Evolutionary conservation across 2,888 invertebrate species (phyloP).

Genomic region (Philereme transversata): DNA sequence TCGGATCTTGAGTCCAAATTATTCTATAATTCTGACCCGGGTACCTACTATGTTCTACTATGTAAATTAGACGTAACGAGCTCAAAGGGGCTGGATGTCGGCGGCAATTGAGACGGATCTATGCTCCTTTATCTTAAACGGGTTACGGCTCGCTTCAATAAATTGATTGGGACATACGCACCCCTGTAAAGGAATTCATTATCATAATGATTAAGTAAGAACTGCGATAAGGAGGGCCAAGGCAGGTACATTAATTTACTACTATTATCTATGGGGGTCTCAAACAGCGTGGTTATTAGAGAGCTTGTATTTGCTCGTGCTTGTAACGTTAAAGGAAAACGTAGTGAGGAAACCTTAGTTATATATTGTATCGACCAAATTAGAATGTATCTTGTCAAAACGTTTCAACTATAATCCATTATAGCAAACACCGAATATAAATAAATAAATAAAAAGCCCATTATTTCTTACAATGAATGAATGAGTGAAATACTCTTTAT

Average conservation of each 20-base stretch:
- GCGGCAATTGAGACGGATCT: slow-evolving; percentile 31
- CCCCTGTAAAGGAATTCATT: slow-evolving; percentile 24
- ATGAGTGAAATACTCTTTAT: no score
- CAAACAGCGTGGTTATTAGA: no score
- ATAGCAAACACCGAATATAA: slow-evolving; percentile 39
- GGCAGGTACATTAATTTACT: neutral
- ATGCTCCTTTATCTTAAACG: slow-evolving; percentile 22
- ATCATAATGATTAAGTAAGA: slow-evolving; percentile 22
- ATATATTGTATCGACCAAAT: neutral
- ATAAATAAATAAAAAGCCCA: no score
- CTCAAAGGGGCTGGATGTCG: slow-evolving; percentile 33
- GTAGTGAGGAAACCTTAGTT: no score
- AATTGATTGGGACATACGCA: slow-evolving; percentile 26
- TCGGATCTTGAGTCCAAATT: slow-evolving; percentile 4
- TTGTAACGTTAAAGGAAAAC: no score
- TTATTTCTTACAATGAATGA: no score
- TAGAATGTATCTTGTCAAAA: neutral
- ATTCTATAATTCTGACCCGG: slow-evolving; percentile 17
- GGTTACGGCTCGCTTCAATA: slow-evolving; percentile 15
- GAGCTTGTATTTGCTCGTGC: no score
- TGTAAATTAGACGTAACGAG: slow-evolving; percentile 34
- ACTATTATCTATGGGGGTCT: no score
- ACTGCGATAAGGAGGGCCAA: slow-evolving; percentile 12
- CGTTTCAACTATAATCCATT: slow-evolving; percentile 29
- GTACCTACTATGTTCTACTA: slow-evolving; percentile 32